Conservation (phyloP, 2,888 invertebrate genomes). For the Eupithecia abbreviata region DNA sequence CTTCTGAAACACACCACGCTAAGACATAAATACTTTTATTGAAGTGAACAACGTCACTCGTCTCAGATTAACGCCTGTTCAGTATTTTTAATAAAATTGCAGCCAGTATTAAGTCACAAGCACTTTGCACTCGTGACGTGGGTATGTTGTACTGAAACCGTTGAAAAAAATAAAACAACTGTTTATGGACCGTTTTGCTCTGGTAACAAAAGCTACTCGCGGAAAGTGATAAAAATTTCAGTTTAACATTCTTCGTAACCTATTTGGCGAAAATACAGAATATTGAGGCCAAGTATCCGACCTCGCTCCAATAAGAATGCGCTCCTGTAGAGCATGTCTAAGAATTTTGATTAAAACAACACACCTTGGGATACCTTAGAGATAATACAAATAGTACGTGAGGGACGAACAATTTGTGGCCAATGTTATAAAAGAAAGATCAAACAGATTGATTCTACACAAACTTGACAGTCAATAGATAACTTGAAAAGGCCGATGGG, state of each 20-base stretch:
- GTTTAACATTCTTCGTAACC: constrained; percentile 43
- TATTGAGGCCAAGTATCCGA: constrained; percentile 38
- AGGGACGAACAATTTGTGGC: background rate
- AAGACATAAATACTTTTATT: background rate
- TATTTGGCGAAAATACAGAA: constrained; percentile 41
- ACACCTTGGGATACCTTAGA: constrained; percentile 7
- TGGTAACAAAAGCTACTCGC: constrained; percentile 14
- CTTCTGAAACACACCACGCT: background rate
- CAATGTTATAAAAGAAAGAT: constrained; percentile 1
- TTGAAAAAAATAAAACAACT: constrained; percentile 13
- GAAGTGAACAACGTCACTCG: background rate
- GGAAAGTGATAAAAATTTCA: constrained; percentile 26
- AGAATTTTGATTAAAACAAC: constrained; percentile 18
- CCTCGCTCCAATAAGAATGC: constrained; percentile 49
- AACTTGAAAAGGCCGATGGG: background rate
- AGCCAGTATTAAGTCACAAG: background rate
- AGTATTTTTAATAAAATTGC: background rate
- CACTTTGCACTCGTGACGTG: constrained; percentile 6
- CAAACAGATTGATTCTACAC: background rate
- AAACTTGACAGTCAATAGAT: background rate
- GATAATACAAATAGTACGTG: background rate
- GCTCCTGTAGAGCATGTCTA: constrained; percentile 40
- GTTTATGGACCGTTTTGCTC: constrained; percentile 11
- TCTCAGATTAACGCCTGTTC: background rate
- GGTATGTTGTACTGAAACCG: constrained; percentile 9